A percentile compares a stretch with the other conserved stretches of the same genome.
These are phyloP conservation scores for Trachelus iudaicus DNA, from an alignment of 2,888 invertebrate species.

Conservation along the genomic window DNA sequence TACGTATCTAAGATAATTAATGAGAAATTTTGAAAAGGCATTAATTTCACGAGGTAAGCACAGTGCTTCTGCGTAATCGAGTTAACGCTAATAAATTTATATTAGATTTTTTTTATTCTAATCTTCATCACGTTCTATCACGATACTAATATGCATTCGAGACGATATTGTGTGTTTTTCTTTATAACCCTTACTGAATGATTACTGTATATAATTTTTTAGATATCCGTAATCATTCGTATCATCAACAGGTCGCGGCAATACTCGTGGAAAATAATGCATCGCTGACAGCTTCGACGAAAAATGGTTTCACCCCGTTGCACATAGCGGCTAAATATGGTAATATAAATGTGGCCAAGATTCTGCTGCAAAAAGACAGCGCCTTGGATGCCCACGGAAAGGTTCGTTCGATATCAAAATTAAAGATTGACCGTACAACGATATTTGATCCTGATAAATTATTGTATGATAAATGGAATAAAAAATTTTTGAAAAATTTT, in stretches of 20 bases:
- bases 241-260: constrained; percentile 76
- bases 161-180: no score
- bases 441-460: neutral
- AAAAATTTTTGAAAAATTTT: constrained; percentile 14
- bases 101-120: no score
- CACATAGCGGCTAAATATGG: constrained; percentile 98
- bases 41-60: no score
- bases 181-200: constrained; percentile 2
- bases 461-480: no score
- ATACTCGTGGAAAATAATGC: constrained; percentile 93
- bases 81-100: no score
- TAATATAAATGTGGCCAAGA: constrained; percentile 87
- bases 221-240: neutral
- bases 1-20: no score
- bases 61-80: no score
- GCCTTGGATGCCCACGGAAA: constrained; percentile 91
- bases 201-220: constrained; percentile 9
- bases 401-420: constrained; percentile 48
- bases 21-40: no score
- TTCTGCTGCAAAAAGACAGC: constrained; percentile 89
- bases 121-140: no score
- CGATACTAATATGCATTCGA: no score
- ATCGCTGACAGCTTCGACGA: constrained; percentile 89
- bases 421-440: neutral
- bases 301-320: constrained; percentile 96